These are phyloP conservation scores for Sisyra terminalis DNA, from an alignment of 2,888 invertebrate genomes.

Conservation along the genomic window DNA sequence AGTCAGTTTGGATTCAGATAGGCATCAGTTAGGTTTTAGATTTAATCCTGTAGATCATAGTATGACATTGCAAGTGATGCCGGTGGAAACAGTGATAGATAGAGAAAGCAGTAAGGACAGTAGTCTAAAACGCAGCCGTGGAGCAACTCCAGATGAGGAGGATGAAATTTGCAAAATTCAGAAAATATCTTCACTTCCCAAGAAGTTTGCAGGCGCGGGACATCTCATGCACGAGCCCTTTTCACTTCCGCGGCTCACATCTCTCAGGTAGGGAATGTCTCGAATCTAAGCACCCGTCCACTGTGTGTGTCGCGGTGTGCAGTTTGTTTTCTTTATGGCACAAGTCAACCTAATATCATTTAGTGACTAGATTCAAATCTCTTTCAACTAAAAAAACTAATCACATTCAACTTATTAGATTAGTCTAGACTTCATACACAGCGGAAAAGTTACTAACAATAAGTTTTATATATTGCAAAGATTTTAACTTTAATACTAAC, in stretches of 20 bases:
- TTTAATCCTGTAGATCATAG: constrained; percentile 24
- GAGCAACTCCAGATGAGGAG: constrained; percentile 19
- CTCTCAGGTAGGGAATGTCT: constrained; percentile 9
- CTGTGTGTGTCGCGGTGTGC: constrained; percentile 1
- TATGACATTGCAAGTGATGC: constrained; percentile 25
- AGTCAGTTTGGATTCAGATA: constrained; percentile 14
- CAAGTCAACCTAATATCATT: too few relatives aligned
- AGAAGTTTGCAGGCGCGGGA: constrained; percentile 8
- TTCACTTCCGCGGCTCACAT: constrained; percentile 3
- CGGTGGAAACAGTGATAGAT: constrained; percentile 13
- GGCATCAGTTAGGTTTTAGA: constrained; percentile 21
- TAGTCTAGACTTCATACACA: background rate
- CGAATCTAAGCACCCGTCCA: background rate
- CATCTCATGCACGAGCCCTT: constrained; percentile 4
- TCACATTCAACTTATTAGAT: background rate
- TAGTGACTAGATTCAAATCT: too few relatives aligned
- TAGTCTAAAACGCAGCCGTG: constrained; percentile 24
- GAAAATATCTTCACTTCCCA: constrained; percentile 25
- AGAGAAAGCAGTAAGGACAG: constrained; percentile 32
- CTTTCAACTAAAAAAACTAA: background rate
- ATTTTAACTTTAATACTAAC: background rate
- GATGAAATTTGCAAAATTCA: constrained; percentile 26
- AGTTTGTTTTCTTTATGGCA: too few relatives aligned
- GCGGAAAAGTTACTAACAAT: background rate
- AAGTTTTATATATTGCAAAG: background rate